Conservation (phyloP, 2,888 invertebrate genomes). For the Lobophora halterata region DNA sequence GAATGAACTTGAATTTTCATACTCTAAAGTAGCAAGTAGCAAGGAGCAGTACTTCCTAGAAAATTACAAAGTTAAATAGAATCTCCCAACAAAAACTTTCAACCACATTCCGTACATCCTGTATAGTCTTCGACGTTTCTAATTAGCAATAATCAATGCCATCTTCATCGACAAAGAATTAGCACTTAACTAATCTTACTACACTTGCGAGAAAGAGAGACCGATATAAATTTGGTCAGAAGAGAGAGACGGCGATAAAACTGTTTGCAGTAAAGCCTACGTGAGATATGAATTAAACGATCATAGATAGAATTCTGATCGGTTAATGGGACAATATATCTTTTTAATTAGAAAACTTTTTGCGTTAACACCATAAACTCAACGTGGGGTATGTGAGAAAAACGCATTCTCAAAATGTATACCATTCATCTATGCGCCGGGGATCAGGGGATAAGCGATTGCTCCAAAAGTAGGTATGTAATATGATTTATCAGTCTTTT, state of each 20-base stretch:
- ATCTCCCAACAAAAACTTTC: no score
- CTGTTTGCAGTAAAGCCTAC: slow-evolving; percentile 47
- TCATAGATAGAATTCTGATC: slow-evolving; percentile 51
- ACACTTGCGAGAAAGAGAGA: slow-evolving; percentile 22
- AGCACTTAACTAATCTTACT: slow-evolving; percentile 15
- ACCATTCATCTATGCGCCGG: slow-evolving; percentile 56
- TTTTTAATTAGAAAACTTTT: slow-evolving; percentile 73
- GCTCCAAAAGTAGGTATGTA: no score
- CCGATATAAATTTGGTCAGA: slow-evolving; percentile 10
- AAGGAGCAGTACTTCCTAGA: no score
- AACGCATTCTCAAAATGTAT: slow-evolving; percentile 63
- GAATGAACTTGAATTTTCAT: no score
- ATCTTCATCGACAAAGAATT: slow-evolving; percentile 19
- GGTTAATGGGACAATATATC: slow-evolving; percentile 65
- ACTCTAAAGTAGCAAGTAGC: no score
- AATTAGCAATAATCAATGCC: no score
- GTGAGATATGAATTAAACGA: slow-evolving; percentile 75
- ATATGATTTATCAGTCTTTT: no score
- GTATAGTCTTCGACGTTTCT: no score
- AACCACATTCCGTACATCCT: no score
- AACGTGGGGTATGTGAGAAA: slow-evolving; percentile 61
- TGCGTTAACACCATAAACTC: slow-evolving; percentile 53
- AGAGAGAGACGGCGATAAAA: slow-evolving; percentile 34
- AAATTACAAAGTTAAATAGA: no score
- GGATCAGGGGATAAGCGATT: no score